Conservation (phyloP, 53 echinoderm and acorn worm genomes). For the Luidia sarsii region DNA sequence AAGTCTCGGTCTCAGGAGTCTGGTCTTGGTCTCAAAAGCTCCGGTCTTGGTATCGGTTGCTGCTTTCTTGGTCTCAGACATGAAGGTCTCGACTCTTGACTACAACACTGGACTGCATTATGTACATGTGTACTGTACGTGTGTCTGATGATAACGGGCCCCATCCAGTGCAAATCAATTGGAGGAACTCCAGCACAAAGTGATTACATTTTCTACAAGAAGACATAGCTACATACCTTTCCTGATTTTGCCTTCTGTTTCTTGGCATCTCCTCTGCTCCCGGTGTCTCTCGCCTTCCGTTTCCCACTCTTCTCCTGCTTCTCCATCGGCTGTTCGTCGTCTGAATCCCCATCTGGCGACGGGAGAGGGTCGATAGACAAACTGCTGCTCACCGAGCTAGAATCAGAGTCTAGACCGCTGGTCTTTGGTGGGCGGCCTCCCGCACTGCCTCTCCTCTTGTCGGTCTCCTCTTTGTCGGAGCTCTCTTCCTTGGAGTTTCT, state of each 20-base stretch:
- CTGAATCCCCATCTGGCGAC: conserved; percentile 4
- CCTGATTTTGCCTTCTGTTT: too few relatives aligned
- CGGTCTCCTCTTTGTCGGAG: background rate
- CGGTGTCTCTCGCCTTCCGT: background rate
- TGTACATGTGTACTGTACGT: too few relatives aligned
- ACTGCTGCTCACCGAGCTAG: conserved; percentile 21
- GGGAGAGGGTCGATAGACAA: conserved; percentile 36
- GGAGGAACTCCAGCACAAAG: background rate
- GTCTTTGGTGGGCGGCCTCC: background rate
- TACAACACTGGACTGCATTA: too few relatives aligned
- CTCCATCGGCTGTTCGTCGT: background rate
- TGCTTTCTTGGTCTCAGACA: too few relatives aligned
- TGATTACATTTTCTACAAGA: background rate
- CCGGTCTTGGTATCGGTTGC: too few relatives aligned
- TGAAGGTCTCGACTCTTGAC: too few relatives aligned
- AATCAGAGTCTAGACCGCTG: conserved; percentile 1
- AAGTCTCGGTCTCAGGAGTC: too few relatives aligned
- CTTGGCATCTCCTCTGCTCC: conserved; percentile 11
- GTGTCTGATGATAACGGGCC: too few relatives aligned
- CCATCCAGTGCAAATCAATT: too few relatives aligned
- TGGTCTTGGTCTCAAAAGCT: too few relatives aligned
- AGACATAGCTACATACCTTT: too few relatives aligned
- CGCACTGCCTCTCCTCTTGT: background rate
- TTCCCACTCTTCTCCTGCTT: conserved; percentile 2
- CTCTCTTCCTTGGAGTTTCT: background rate